Evolutionary conservation across 2,113 vertebrate species (phyloP).

Genomic region (Passer domesticus): DNA sequence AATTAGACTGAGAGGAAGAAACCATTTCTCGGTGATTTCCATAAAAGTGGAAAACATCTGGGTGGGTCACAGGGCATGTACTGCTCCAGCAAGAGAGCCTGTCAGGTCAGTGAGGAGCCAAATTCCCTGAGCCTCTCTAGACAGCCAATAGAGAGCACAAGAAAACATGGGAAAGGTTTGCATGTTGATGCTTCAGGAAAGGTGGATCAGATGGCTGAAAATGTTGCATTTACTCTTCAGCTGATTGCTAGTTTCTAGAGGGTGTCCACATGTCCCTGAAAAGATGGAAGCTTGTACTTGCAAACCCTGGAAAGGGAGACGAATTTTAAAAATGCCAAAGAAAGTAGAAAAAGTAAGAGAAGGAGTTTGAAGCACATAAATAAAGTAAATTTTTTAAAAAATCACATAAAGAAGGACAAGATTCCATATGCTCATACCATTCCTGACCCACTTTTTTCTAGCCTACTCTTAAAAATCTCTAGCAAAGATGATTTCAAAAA

Average conservation of each 20-base stretch:
- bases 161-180: background rate
- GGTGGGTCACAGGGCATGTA: background rate
- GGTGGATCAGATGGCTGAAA: background rate
- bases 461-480: background rate
- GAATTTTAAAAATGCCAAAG: background rate
- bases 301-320: background rate
- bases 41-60: background rate
- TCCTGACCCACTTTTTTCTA: background rate
- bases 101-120: background rate
- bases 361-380: background rate
- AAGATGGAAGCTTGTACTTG: background rate
- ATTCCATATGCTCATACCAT: background rate
- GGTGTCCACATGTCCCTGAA: background rate
- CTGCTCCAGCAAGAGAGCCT: too few relatives aligned
- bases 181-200: background rate
- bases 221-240: background rate
- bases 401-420: background rate
- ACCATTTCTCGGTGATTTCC: background rate
- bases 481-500: background rate
- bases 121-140: rapidly evolving
- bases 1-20: background rate
- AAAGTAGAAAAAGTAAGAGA: background rate
- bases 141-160: background rate
- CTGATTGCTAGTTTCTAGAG: background rate
- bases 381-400: background rate